These are phyloP conservation scores for Okamejei kenojei DNA, from an alignment of 2,797 vertebrate genomes.

Conservation along the genomic window DNA sequence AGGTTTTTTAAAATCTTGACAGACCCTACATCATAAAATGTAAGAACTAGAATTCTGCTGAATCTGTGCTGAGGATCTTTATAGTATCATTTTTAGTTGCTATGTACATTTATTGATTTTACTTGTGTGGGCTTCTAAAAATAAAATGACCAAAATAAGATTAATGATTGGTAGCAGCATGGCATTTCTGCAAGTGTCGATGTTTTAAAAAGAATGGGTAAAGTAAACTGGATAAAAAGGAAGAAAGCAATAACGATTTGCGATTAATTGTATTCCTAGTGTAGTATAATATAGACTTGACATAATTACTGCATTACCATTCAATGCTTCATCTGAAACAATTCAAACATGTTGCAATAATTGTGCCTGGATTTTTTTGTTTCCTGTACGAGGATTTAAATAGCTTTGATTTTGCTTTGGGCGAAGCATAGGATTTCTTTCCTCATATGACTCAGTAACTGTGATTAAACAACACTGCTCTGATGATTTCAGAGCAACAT, in stretches of 20 bases:
- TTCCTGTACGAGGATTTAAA: neutral
- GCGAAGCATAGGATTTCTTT: neutral
- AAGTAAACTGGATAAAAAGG: neutral
- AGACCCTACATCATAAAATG: neutral
- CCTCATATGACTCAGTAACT: neutral
- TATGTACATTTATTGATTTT: neutral
- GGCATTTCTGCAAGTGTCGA: neutral
- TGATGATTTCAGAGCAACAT: neutral
- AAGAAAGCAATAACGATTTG: neutral
- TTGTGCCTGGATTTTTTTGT: neutral
- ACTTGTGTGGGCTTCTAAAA: neutral
- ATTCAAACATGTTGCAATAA: neutral
- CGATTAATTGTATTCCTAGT: neutral
- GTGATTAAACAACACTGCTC: neutral
- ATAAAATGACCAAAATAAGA: neutral
- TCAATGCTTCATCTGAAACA: conserved; percentile 9
- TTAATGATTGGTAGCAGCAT: neutral
- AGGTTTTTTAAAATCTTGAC: neutral
- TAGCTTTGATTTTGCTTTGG: neutral
- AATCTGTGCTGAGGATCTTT: neutral
- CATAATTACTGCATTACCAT: neutral
- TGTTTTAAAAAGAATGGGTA: neutral
- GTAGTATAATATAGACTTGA: neutral
- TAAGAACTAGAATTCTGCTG: neutral
- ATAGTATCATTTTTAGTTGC: neutral